Conservation (phyloP, 2,797 vertebrate genomes). For the Antennarius maculatus region DNA sequence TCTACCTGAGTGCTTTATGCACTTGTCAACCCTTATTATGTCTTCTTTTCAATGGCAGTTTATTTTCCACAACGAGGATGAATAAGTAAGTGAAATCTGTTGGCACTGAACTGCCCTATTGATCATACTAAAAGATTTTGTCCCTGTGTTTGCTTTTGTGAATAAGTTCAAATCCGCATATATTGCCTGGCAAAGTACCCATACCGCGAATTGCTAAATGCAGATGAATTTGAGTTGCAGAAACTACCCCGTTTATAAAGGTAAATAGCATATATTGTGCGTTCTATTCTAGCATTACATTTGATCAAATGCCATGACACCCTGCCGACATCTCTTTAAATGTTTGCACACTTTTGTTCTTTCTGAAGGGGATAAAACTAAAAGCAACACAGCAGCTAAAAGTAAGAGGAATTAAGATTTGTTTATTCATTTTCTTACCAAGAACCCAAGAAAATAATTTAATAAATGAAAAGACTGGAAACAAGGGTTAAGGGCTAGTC, state of each 20-base stretch:
- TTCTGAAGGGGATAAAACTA: not conserved
- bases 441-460: not conserved
- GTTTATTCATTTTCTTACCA: not conserved
- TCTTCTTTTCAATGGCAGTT: constrained; percentile 4
- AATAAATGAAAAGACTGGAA: constrained; percentile 5
- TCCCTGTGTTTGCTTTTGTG: constrained; percentile 8
- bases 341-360: not conserved
- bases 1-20: constrained; percentile 10
- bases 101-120: constrained; percentile 23
- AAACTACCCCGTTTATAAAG: constrained; percentile 27
- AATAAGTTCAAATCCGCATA: constrained; percentile 28
- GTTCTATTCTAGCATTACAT: constrained; percentile 16
- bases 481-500: not conserved
- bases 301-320: not conserved
- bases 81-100: constrained; percentile 8
- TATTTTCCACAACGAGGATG: constrained; percentile 2
- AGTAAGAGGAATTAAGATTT: not conserved
- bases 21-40: constrained; percentile 6
- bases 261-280: not conserved
- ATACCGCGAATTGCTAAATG: constrained; percentile 2
- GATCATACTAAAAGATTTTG: constrained; percentile 41
- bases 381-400: not conserved
- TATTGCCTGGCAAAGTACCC: constrained; percentile 7
- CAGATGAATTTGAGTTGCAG: constrained; percentile 13
- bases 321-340: not conserved